Percentiles rank a stretch among this genome's conserved stretches.
Evolutionary conservation across 2,888 invertebrate genomes (phyloP).

Genomic region (Druceiella hillmani): DNA sequence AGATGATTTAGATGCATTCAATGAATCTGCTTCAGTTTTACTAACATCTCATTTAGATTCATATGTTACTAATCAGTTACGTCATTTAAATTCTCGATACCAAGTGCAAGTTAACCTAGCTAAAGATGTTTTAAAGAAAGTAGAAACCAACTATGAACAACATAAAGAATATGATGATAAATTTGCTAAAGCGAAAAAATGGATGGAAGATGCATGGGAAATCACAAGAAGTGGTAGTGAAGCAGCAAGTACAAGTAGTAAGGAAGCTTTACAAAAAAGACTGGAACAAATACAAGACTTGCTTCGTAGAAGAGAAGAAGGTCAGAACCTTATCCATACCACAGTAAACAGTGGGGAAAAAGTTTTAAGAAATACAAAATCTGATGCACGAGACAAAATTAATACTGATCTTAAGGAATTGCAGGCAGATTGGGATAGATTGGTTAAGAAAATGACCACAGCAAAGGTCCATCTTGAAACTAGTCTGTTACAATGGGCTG

Average conservation of each 20-base stretch:
- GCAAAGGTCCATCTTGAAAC: constrained; percentile 90
- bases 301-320: constrained; percentile 76
- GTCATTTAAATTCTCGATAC: constrained; percentile 81
- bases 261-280: constrained; percentile 76
- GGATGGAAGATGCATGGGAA: constrained; percentile 85
- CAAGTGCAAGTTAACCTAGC: constrained; percentile 85
- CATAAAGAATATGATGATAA: constrained; percentile 77
- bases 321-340: constrained; percentile 79
- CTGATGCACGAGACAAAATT: constrained; percentile 84
- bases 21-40: constrained; percentile 69
- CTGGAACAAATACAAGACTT: constrained; percentile 76
- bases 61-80: constrained; percentile 81
- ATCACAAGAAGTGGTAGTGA: constrained; percentile 77
- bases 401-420: constrained; percentile 83
- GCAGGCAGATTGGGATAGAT: constrained; percentile 87
- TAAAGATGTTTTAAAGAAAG: constrained; percentile 85
- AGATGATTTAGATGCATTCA: constrained; percentile 76
- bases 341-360: constrained; percentile 89
- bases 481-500: constrained; percentile 89
- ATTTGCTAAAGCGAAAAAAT: constrained; percentile 68
- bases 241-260: constrained; percentile 69
- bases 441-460: constrained; percentile 86
- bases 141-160: constrained; percentile 82
- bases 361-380: constrained; percentile 78
- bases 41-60: constrained; percentile 80